These are phyloP conservation scores for Geodia barretti DNA, from an alignment of 37 sponge, comb jelly and placozoan species.

Conservation along the genomic window DNA sequence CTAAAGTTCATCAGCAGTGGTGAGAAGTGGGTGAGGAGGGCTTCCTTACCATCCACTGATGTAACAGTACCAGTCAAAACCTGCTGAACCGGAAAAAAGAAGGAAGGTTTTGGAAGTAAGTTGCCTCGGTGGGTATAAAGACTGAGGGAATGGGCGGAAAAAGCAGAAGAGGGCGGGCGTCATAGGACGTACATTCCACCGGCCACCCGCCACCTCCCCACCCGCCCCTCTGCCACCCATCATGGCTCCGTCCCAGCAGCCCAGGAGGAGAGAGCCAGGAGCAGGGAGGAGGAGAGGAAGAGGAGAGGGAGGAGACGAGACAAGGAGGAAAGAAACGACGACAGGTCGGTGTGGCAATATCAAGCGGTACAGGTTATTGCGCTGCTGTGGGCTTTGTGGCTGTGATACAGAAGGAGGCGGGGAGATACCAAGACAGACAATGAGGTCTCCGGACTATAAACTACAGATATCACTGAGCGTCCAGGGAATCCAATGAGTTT, in stretches of 20 bases:
- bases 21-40: constrained; percentile 34
- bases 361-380: neutral
- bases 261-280: neutral
- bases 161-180: neutral
- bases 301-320: neutral
- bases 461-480: too few species aligned
- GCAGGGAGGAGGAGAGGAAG: constrained; percentile 10
- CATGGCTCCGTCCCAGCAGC: neutral
- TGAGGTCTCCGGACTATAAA: too few species aligned
- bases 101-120: neutral
- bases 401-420: too few species aligned
- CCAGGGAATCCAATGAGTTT: too few species aligned
- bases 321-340: neutral
- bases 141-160: neutral
- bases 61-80: neutral
- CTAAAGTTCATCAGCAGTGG: constrained; percentile 25
- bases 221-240: constrained; percentile 3
- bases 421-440: too few species aligned
- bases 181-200: too few species aligned
- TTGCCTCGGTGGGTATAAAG: too few species aligned
- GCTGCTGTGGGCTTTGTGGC: neutral
- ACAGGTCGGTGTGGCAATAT: too few species aligned
- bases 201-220: neutral
- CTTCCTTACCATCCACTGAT: constrained; percentile 12
- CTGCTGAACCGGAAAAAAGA: neutral